These are phyloP conservation scores for Lathamus discolor DNA, from an alignment of 2,113 vertebrate species.

Conservation along the genomic window DNA sequence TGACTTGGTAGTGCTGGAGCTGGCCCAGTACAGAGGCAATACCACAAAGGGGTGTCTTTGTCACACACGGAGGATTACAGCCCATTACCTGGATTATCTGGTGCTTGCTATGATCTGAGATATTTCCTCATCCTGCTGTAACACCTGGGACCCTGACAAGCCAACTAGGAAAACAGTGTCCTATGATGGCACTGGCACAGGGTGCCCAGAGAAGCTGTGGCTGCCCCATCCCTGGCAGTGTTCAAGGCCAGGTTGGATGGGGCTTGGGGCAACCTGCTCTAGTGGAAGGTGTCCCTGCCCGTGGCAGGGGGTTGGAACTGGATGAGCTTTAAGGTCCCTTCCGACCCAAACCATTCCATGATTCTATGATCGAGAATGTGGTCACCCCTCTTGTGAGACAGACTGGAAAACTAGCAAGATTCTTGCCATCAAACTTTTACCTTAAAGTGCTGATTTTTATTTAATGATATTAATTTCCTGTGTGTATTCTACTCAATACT, in stretches of 20 bases:
- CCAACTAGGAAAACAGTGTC: not conserved
- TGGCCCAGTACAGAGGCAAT: not conserved
- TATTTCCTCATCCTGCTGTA: not conserved
- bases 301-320: not conserved
- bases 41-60: not conserved
- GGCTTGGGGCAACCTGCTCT: not conserved
- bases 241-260: not conserved
- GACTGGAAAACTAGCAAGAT: not conserved
- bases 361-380: fast-evolving
- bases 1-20: not conserved
- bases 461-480: not conserved
- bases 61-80: not conserved
- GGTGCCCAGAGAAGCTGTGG: not conserved
- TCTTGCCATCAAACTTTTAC: not conserved
- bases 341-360: not conserved
- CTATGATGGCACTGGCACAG: not conserved
- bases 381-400: not conserved
- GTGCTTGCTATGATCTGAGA: not conserved
- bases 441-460: not conserved
- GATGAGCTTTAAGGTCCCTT: not conserved
- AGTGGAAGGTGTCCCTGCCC: not conserved
- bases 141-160: not conserved
- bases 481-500: not conserved
- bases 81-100: not conserved
- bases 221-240: not conserved